Evolutionary conservation across 92 coral and sea anemone genomes (phyloP), one percentile per base, ranked within the genome.

Genomic region (Heliopora coerulea): DNA sequence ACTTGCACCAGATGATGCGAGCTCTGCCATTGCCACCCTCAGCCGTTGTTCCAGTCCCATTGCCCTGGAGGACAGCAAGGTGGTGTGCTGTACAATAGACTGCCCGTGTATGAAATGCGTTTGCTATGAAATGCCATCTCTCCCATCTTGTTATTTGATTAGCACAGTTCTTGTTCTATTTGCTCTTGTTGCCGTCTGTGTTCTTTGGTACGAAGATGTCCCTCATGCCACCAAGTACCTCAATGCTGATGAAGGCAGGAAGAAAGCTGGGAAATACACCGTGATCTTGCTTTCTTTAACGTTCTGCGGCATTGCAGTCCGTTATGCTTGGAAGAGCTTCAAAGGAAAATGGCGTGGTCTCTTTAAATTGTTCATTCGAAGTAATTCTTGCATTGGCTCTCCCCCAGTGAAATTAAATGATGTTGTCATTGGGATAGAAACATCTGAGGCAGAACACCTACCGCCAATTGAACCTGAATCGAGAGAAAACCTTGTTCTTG

Each of bases 161-260:
- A 21, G 23, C 29, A 3, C 20, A 1, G 30, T 42, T 0, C 18
- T 65, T 5, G 39, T 65, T 41, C 8, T 42, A n/a, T 1, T 65
- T 14, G 54, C 34, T 1, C 1, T 65, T 19, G 50, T 42, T 19
- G 29, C 29, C 19, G 3, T 8, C 24, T 61, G 24, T 61, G 28
- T 65, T 19, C 41, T 65, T 12, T 65, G 72, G 72, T 65, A n/a
- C n/a, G 54, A 11, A 0, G 17, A 27, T 21, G 72, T 42, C 29
- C 56, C 72, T 30, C 19, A 42, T 2, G 32, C 41, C 56, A 65
- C 33, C 72, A 32, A 65, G 33, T 33, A 65, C 28, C 72, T 65
- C 14, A 19, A 37, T 42, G 54, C 72, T 11, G 56, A 65, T 15
- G 26, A 19, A 18, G 48, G 24, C 17, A 10, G 1, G 2, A 21